Evolutionary conservation across 1,140 invertebrate genomes (phyloP), one percentile per base, ranked within the genome.

Genomic region (Sipha flava): DNA sequence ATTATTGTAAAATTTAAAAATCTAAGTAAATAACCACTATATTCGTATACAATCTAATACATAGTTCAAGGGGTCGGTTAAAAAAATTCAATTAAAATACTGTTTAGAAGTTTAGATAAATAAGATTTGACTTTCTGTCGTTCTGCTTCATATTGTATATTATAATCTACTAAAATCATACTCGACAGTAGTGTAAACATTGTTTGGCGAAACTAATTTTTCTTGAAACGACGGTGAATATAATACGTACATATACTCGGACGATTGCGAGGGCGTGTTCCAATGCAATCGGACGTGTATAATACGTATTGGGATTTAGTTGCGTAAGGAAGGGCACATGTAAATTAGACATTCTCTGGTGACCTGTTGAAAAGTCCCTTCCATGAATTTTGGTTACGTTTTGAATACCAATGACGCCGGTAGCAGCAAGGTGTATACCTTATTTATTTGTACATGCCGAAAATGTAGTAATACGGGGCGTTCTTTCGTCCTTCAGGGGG

Each of bases 251-350:
- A 64, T 9, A 68, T 43, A 68, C 10, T 72, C 0, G 18, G 9
- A 18, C 26, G 26, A 59, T 29, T 59, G 12, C 18, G 7, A 26
- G 64, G 40, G 21, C 2, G 6, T 40, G 6, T 57, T 52, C 12
- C 14, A 31, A 10, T 16, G 73, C 73, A 77, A 77, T 77, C 73
- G 31, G 73, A 57, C 23, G 14, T 23, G 34, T 14, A 73, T 77
- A 77, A 77, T 77, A 23, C 49, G 72, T 40, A 57, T 75, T 75
- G 72, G 72, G 72, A 75, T 43, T 75, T 75, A 57, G 72, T 54
- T 57, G 52, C 12, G 21, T 9, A 34, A 5, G 12, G 49, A 34
- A 40, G 49, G 34, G 31, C 29, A 9, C 5, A 77, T 57, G 73
- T 37, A 77, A 77, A 77, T 77, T 77, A 59, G 52, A 37, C 37